Base-by-base conservation (phyloP, 2,888 invertebrate species). In the Eilema sororculum region DNA sequence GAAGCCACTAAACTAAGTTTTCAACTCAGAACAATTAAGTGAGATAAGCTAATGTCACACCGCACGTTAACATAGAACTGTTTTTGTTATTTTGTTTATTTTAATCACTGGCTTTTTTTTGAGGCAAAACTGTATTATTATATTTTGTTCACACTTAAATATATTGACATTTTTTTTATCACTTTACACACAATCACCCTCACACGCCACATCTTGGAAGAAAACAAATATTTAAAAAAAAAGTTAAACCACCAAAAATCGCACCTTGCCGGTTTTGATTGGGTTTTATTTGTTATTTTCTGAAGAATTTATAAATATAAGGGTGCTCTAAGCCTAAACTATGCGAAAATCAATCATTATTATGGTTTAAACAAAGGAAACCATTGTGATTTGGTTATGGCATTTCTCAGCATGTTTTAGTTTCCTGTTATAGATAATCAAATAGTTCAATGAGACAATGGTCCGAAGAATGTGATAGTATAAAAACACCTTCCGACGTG, bases 381-480 rank as follows among this genome's bases (percentile, higher is more conserved):
- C 59, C 5, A 67, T 59, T 59, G 59, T 41, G 30, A 24, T 46
- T 22, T n/a, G 13, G 30, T 57, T n/a, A 37, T 16, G 0, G 16
- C 62, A 63, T 46, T 63, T 37, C 33, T 24, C n/a, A 57, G 22
- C 22, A 56, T 37, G 52, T 37, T 67, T 30, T 33, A 24, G 24
- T 52, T 62, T 37, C 67, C 57, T 25, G 37, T n/a, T 20, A 2
- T 20, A 30, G 56, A 33, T 62, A 62, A 37, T 56, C 37, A 68
- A 68, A 68, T n/a, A 68, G 25, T 6, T 24, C n/a, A 8, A 41
- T 8, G 24, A 37, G 25, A 57, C 61, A 68, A 33, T 57, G 57
- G 37, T 13, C n/a, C 22, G 13, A 41, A 41, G 25, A 41, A 46
- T 28, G 8, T 59, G 24, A 25, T 8, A 25, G 41, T 30, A 20